Conservation (phyloP, 2,113 vertebrate species). For the Cottus gobio region DNA sequence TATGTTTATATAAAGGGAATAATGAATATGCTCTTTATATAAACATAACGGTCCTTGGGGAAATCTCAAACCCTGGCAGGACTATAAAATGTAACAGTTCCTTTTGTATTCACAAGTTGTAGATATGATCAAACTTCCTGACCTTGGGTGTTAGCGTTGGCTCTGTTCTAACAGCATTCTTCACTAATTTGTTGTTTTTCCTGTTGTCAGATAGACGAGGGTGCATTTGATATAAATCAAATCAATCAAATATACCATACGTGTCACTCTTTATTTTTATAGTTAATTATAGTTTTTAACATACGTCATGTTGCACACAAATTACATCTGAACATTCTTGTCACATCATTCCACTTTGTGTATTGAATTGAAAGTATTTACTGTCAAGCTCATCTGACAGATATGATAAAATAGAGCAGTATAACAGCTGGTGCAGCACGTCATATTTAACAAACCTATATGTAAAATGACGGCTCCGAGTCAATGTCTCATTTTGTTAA, state of each 20-base stretch:
- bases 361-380: neutral
- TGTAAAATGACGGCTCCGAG: neutral
- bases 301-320: neutral
- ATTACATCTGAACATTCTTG: neutral
- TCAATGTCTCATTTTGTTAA: neutral
- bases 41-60: too few relatives aligned
- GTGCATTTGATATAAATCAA: neutral
- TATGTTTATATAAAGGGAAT: neutral
- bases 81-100: neutral
- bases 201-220: neutral
- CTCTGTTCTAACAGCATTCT: neutral
- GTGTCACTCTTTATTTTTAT: neutral
- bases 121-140: neutral
- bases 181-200: neutral
- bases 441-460: neutral
- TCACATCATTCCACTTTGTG: neutral
- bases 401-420: too few relatives aligned
- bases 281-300: neutral
- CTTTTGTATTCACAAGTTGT: neutral
- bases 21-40: too few relatives aligned
- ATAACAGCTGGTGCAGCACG: neutral
- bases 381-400: too few relatives aligned
- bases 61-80: neutral
- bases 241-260: neutral
- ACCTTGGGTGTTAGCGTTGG: neutral